Evolutionary conservation across 2,113 vertebrate species (phyloP).

Genomic region (Apodemus speciosus): DNA sequence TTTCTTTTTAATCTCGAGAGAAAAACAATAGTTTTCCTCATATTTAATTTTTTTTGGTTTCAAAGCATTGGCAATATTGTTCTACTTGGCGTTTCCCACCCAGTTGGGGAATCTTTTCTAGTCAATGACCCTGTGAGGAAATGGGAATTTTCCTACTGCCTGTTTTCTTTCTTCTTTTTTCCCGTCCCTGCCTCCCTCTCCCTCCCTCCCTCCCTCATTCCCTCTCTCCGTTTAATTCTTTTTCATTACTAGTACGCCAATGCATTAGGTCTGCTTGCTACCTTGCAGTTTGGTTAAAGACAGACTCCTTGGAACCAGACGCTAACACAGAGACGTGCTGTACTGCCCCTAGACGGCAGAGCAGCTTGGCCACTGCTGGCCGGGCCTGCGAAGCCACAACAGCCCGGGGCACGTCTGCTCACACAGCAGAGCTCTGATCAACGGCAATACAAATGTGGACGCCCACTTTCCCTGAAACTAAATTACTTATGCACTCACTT

Average conservation of each 20-base stretch:
- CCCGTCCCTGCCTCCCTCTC: not conserved
- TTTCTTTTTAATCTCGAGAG: conserved; percentile 24
- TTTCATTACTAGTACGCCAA: conserved; percentile 67
- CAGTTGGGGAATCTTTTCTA: not conserved
- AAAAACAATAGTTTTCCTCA: not conserved
- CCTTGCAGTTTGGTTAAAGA: conserved; percentile 75
- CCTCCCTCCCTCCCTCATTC: not conserved
- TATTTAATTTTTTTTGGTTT: conserved; percentile 41
- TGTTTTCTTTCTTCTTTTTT: conserved; percentile 36
- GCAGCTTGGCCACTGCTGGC: conserved; percentile 52
- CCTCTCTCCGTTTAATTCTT: conserved; percentile 22
- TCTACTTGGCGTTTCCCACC: conserved; percentile 6
- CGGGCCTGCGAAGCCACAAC: not conserved
- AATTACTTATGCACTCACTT: conserved; percentile 60
- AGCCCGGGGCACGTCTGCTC: conserved; percentile 12
- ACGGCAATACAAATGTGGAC: conserved; percentile 59
- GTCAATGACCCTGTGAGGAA: conserved; percentile 17
- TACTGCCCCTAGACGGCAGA: conserved; percentile 84
- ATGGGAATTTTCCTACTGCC: not conserved
- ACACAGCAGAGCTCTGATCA: conserved; percentile 54
- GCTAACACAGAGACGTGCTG: not conserved
- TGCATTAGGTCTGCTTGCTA: conserved; percentile 72
- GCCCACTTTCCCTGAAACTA: conserved; percentile 38
- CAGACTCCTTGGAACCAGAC: conserved; percentile 43
- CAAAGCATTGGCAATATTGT: conserved; percentile 19